Base-by-base conservation (phyloP, 1,140 invertebrate species). In the Drosophila novamexicana region DNA sequence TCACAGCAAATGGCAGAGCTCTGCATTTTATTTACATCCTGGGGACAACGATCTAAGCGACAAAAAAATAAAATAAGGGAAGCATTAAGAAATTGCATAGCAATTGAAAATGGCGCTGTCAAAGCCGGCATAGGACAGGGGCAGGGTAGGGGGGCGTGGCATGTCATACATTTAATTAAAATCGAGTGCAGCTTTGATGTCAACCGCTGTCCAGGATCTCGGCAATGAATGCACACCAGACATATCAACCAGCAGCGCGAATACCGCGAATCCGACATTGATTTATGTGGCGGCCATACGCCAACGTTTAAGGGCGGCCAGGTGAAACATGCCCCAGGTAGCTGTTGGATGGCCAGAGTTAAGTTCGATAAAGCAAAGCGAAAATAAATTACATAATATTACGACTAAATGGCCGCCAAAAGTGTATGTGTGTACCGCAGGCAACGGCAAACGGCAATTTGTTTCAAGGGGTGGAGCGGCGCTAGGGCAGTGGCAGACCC, bases 331-430 rank as follows among this genome's bases (percentile, higher is more conserved):
- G 39, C 42, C 14, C 18, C 66, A 69, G 66, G 72, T 75, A 63
- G 22, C 56, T 34, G 66, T 58, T 40, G 56, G 56, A 71, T 62
- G 45, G 40, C 34, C 34, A 53, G 29, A 56, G 49, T 61, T 62
- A 57, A 72, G 71, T 89, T 84, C 81, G 84, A 85, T 90, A 76
- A 81, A 90, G 85, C 75, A 84, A 72, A 85, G 68, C 80, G 79
- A 89, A 91, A 83, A 91, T 86, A 91, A 91, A 91, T 91, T 83
- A 86, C 81, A 89, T 59, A 61, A 82, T 82, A 91, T 89, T 86
- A 83, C 67, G 66, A 53, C 61, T 68, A 78, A 83, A 80, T 66
- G 80, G 54, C 63, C 49, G 47, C 78, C 63, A 77, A 85, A 79
- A 77, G 64, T 47, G 45, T 37, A 37, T 12, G 40, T 79, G 75